These are phyloP conservation scores for Sebastes itinus DNA, from an alignment of 2,797 vertebrate genomes.

Conservation along the genomic window DNA sequence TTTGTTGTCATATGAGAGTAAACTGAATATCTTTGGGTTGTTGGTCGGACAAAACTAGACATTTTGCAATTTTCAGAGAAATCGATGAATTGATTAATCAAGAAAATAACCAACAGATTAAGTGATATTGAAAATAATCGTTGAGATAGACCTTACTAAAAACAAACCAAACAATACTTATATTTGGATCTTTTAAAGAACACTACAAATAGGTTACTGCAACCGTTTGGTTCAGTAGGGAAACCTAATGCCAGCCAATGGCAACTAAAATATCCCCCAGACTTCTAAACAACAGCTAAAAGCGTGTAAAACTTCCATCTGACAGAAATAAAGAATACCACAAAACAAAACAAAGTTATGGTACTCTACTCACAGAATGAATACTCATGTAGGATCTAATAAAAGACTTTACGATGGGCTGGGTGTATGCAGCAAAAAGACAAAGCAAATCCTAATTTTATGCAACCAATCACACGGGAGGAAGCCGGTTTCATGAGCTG, in stretches of 20 bases:
- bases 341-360: background rate
- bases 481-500: conserved; percentile 10
- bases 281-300: background rate
- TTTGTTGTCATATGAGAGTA: background rate
- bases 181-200: background rate
- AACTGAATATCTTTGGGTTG: background rate
- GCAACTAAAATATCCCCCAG: background rate
- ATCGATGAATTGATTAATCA: background rate
- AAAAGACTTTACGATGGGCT: background rate
- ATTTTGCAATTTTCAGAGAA: background rate
- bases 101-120: background rate
- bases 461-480: background rate
- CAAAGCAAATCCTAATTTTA: background rate
- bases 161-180: background rate
- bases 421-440: background rate
- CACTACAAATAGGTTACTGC: background rate
- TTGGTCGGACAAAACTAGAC: background rate
- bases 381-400: background rate
- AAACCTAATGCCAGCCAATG: background rate
- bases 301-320: background rate
- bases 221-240: background rate
- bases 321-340: background rate
- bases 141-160: background rate
- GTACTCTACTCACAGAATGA: background rate
- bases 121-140: background rate